phyloP scores from a whole-genome alignment of 1,140 invertebrate genomes.

The Bombus fervidus region DNA sequence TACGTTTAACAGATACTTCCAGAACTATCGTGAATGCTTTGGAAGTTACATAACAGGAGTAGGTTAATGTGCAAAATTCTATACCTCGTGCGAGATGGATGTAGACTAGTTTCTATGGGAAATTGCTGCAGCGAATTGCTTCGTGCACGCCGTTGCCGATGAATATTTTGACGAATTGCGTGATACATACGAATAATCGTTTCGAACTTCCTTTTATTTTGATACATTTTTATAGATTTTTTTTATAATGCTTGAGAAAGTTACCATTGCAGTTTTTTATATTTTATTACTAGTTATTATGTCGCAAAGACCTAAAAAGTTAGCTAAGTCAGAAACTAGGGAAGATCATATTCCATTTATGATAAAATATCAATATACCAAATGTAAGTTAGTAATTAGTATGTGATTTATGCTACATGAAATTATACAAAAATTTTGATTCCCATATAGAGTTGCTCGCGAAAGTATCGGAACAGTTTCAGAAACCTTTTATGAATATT shows the following conservation, averaged over 20 bases:
- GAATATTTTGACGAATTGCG: conserved; percentile 3
- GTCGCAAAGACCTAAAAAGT: neutral
- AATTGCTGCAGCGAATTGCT: conserved; percentile 9
- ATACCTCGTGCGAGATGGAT: neutral
- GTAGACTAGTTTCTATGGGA: conserved; percentile 18
- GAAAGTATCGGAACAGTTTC: too few relatives aligned
- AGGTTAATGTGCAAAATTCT: conserved; percentile 26
- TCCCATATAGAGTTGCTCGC: too few relatives aligned
- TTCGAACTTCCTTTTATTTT: neutral
- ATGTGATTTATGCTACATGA: neutral
- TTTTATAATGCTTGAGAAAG: neutral
- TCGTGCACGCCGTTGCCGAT: neutral
- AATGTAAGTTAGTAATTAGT: neutral
- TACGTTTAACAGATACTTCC: neutral
- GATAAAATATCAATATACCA: neutral
- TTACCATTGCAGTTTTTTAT: neutral
- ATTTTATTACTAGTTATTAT: neutral
- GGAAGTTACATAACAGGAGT: neutral
- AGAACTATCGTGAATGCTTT: conserved; percentile 1
- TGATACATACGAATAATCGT: neutral
- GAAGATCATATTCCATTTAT: neutral
- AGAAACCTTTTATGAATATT: too few relatives aligned
- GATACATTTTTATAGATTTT: neutral
- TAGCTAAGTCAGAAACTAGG: neutral
- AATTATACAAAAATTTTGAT: too few relatives aligned